Conservation (phyloP, 2,113 vertebrate species). For the Regulus satrapa region DNA sequence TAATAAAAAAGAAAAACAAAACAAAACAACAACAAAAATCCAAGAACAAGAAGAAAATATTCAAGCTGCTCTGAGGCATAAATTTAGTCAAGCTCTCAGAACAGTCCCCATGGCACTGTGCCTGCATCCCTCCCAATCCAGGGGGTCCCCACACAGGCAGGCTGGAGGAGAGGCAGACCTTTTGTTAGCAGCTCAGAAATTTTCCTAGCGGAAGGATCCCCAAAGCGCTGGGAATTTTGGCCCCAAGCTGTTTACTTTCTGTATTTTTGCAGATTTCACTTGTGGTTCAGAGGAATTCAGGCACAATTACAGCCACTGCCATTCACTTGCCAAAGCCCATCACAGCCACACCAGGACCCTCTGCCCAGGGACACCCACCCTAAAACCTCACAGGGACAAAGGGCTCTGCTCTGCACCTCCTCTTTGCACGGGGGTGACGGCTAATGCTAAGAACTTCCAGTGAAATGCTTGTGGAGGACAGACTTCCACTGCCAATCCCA, state of each 20-base stretch:
- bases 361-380: background rate
- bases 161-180: background rate
- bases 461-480: background rate
- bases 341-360: rapidly evolving
- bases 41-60: background rate
- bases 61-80: background rate
- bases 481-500: background rate
- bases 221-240: background rate
- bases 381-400: background rate
- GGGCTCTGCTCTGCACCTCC: background rate
- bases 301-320: background rate
- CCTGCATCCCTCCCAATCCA: background rate
- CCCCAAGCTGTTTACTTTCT: background rate
- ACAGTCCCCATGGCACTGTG: background rate
- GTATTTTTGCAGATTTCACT: slow-evolving; percentile 30
- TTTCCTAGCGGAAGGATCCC: background rate
- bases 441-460: background rate
- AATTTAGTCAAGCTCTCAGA: background rate
- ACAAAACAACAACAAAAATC: background rate
- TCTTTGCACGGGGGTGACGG: background rate
- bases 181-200: background rate
- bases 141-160: background rate
- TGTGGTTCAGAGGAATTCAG: slow-evolving; percentile 7
- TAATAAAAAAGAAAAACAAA: background rate
- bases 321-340: background rate